Base-by-base conservation (phyloP, 2,888 invertebrate genomes). In the Drosophila formosana region DNA sequence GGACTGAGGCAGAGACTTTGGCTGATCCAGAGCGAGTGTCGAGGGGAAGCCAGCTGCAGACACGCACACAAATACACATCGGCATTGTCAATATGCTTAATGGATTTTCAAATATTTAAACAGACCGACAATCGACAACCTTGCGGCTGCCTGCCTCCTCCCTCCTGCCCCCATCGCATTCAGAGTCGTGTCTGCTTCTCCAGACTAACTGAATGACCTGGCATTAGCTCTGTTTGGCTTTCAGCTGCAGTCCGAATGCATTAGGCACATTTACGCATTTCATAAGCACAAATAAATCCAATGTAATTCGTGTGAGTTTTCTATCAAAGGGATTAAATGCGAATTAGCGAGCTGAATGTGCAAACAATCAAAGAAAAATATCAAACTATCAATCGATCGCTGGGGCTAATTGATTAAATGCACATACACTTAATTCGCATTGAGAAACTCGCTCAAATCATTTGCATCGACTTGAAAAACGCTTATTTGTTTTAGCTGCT, bases 21-120 rank as follows among this genome's bases (percentile, higher is more conserved):
- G 30, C 46, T 26, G 18, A 11, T 34, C 34, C 34, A 11, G 39
- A 13, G 39, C 18, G 13, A 13, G 13, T 13, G 39, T 13, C 39
- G 39, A 41, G 39, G 39, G 39, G 18, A 28, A 18, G n/a, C 7
- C n/a, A 66, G 26, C 51, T 28, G 30, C 46, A 66, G 39, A 60
- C 49, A 39, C 26, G 37, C 26, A 60, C 61, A 58, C 53, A 37
- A 37, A 37, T 39, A 66, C 37, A 61, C 71, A 67, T 69, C 62
- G 80, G 57, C 85, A 82, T 86, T 86, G 86, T 86, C 89, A 86
- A 86, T 88, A 86, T 88, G 87, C 89, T 82, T 86, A 86, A 86
- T 86, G 86, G 86, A 86, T 88, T 88, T 88, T 88, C 89, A 86
- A 88, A 86, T 86, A 86, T 86, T 86, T 86, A 88, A 80, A 84